phyloP scores from a whole-genome alignment of 92 coral and sea anemone genomes.

The Meandrina meandrites region DNA sequence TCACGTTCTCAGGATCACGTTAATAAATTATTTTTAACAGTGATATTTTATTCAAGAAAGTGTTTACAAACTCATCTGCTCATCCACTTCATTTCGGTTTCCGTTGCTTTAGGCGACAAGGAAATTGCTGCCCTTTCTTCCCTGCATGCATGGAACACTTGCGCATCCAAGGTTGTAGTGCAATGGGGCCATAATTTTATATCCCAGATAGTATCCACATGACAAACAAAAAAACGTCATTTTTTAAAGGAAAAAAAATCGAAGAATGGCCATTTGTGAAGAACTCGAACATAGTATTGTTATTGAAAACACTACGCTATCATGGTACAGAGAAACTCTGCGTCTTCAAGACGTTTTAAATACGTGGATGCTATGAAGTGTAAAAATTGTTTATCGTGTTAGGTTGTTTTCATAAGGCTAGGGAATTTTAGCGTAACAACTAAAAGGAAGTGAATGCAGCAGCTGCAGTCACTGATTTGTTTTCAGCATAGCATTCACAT shows the following conservation, averaged over 20 bases:
- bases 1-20: neutral
- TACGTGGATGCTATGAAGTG: constrained; percentile 57
- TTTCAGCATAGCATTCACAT: neutral
- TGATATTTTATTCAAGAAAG: neutral
- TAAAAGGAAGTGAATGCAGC: neutral
- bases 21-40: neutral
- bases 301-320: constrained; percentile 41
- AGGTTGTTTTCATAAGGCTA: neutral
- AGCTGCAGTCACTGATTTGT: neutral
- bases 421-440: neutral
- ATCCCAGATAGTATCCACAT: too few species aligned
- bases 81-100: neutral
- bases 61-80: too few species aligned
- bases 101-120: neutral
- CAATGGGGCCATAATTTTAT: neutral
- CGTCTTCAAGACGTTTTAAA: constrained; percentile 68
- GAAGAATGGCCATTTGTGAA: constrained; percentile 85
- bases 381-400: neutral
- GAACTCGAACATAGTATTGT: constrained; percentile 54
- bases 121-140: neutral
- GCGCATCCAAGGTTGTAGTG: neutral
- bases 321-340: constrained; percentile 62
- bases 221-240: too few species aligned
- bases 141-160: neutral
- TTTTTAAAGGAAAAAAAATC: too few species aligned